Conservation (phyloP, 2,113 vertebrate genomes). For the Pelodiscus sinensis region DNA sequence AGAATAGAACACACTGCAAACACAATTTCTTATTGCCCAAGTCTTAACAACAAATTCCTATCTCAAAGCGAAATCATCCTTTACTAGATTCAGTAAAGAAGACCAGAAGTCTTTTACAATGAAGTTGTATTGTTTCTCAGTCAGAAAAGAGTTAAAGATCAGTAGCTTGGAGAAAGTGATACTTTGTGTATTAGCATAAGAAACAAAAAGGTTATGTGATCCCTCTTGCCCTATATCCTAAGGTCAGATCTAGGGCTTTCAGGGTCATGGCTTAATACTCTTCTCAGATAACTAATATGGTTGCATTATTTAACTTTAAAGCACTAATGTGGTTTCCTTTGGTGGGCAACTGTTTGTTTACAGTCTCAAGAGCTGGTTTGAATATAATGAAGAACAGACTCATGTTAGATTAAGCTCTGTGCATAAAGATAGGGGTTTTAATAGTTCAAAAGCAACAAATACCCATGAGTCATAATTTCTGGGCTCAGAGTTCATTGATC, state of each 20-base stretch:
- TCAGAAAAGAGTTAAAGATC: not conserved
- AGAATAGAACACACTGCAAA: not conserved
- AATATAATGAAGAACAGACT: slow-evolving; percentile 10
- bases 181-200: slow-evolving; percentile 49
- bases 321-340: slow-evolving; percentile 12
- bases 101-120: not conserved
- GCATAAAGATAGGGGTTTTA: not conserved
- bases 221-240: slow-evolving; percentile 51
- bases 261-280: slow-evolving; percentile 45
- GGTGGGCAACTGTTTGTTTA: slow-evolving; percentile 19
- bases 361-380: slow-evolving; percentile 7
- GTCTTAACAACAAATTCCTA: not conserved
- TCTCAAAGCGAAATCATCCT: not conserved
- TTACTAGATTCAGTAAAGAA: not conserved
- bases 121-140: not conserved
- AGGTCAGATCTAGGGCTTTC: slow-evolving; percentile 46
- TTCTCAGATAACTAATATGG: slow-evolving; percentile 33
- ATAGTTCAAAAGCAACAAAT: not conserved
- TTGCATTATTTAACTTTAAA: slow-evolving; percentile 34
- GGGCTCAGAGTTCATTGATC: not conserved
- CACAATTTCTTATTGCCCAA: not conserved
- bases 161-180: slow-evolving; percentile 24
- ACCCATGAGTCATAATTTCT: not conserved
- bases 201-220: slow-evolving; percentile 48
- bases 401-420: not conserved